These are phyloP conservation scores for Nasonia longicornis DNA, from an alignment of 1,140 invertebrate species.

Conservation along the genomic window DNA sequence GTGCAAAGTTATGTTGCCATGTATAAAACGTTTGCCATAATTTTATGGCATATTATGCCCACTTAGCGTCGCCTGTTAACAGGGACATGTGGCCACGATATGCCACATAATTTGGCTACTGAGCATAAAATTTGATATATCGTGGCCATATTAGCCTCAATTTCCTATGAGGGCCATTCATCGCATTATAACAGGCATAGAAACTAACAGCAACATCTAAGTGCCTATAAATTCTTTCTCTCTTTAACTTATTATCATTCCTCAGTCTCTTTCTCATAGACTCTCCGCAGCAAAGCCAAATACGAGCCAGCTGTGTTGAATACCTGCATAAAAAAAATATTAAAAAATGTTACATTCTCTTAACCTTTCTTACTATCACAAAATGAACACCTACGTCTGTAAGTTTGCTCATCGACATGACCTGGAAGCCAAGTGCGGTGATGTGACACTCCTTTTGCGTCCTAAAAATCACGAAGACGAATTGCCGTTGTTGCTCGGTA, in stretches of 20 bases:
- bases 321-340: slow-evolving; percentile 33
- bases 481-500: slow-evolving; percentile 14
- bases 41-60: no score
- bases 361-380: neutral
- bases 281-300: slow-evolving; percentile 41
- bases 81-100: no score
- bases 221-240: neutral
- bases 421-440: slow-evolving; percentile 41
- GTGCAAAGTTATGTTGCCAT: no score
- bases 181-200: no score
- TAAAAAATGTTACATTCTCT: neutral
- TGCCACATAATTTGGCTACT: no score
- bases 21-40: no score
- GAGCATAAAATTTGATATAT: no score
- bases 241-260: neutral
- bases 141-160: no score
- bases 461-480: slow-evolving; percentile 46
- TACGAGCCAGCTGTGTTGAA: slow-evolving; percentile 47
- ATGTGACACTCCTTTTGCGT: slow-evolving; percentile 39
- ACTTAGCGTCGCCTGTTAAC: no score
- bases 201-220: no score
- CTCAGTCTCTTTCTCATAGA: neutral
- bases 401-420: slow-evolving; percentile 45
- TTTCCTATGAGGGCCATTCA: no score
- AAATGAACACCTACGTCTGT: slow-evolving; percentile 40